Evolutionary conservation across 1,140 invertebrate species (phyloP).

Genomic region (Drosophila serrata): DNA sequence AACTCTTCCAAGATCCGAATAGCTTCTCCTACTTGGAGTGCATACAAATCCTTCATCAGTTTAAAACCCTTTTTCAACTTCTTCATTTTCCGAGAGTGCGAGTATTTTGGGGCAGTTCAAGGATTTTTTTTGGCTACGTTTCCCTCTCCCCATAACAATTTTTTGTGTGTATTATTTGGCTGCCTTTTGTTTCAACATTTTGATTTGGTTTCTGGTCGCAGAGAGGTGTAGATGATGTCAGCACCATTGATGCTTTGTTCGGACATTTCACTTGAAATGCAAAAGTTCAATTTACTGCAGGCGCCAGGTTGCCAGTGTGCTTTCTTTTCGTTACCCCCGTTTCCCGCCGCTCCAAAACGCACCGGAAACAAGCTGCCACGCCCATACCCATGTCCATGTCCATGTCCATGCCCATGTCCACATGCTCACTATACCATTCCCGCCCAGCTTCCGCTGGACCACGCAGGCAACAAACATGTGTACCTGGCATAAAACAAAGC

Average conservation of each 20-base stretch:
- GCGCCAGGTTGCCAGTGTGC: slow-evolving; percentile 57
- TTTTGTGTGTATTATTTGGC: slow-evolving; percentile 34
- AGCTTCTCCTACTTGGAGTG: not conserved
- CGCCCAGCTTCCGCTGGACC: slow-evolving; percentile 17
- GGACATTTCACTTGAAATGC: slow-evolving; percentile 71
- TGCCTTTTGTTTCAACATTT: slow-evolving; percentile 66
- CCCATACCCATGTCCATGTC: slow-evolving; percentile 19
- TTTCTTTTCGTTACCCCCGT: slow-evolving; percentile 56
- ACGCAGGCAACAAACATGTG: slow-evolving; percentile 23
- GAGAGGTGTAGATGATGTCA: slow-evolving; percentile 37
- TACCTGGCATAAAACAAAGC: slow-evolving; percentile 64
- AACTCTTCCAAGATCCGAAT: too few relatives aligned
- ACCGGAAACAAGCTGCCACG: slow-evolving; percentile 66
- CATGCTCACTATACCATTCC: slow-evolving; percentile 18
- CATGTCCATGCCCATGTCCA: slow-evolving; percentile 1
- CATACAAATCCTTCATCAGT: not conserved
- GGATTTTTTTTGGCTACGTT: slow-evolving; percentile 1
- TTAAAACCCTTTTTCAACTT: not conserved
- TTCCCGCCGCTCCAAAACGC: slow-evolving; percentile 1
- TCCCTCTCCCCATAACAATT: not conserved
- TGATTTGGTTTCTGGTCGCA: slow-evolving; percentile 35
- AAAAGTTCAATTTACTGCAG: slow-evolving; percentile 79
- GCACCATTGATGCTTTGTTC: slow-evolving; percentile 54
- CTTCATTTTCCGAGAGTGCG: not conserved
- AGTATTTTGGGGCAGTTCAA: slow-evolving; percentile 4